A percentile compares a stretch with the other conserved stretches of the same genome.
Evolutionary conservation across 2,113 vertebrate species (phyloP).

Genomic region (Axis porcinus): DNA sequence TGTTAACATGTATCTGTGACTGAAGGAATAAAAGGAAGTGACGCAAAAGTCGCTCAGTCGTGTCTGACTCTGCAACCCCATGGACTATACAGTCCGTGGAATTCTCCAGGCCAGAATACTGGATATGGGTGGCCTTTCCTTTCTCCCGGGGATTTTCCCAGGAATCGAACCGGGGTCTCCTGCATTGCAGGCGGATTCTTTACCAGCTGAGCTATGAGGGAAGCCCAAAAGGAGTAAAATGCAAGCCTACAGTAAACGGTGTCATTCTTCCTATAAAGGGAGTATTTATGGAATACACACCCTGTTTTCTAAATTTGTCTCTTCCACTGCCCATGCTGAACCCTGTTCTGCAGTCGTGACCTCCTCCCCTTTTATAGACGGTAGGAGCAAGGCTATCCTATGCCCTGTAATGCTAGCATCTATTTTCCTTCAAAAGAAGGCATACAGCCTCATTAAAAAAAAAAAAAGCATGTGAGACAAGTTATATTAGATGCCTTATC

Average conservation of each 20-base stretch:
- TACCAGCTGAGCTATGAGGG: background rate
- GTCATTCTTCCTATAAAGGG: background rate
- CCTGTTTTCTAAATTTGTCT: background rate
- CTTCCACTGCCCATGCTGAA: rapidly evolving
- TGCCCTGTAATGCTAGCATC: background rate
- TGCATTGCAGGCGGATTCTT: background rate
- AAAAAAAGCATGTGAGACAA: background rate
- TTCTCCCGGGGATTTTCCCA: background rate
- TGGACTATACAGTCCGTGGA: background rate
- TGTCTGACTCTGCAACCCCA: background rate
- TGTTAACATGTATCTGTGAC: background rate
- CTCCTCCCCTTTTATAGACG: rapidly evolving
- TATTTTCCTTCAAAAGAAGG: background rate
- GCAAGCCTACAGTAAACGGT: background rate
- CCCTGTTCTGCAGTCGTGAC: background rate
- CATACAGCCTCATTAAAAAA: background rate
- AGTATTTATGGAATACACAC: rapidly evolving
- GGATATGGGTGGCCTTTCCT: background rate
- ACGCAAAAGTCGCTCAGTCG: rapidly evolving
- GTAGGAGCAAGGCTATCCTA: too few relatives aligned
- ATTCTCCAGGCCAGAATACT: background rate
- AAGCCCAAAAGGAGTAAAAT: background rate
- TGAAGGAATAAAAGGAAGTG: background rate
- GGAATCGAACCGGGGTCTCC: background rate
- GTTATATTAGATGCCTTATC: background rate